Conservation (phyloP, 2,797 vertebrate species). For the Holocentrus rufus region DNA sequence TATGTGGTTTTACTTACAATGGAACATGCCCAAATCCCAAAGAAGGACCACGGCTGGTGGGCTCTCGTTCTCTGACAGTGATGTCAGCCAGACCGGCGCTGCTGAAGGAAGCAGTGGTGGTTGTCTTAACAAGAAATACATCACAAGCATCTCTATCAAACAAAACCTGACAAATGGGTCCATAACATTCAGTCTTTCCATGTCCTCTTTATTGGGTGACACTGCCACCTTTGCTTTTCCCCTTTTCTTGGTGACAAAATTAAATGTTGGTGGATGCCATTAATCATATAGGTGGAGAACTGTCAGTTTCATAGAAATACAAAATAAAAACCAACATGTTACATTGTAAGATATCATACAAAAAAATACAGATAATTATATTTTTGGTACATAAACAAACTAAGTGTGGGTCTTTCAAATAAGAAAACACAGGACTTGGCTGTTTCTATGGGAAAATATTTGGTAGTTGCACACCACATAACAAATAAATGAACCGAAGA, state of each 20-base stretch:
- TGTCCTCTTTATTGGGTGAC: conserved; percentile 59
- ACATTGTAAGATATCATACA: conserved; percentile 16
- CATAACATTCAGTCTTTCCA: neutral
- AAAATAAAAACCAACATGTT: conserved; percentile 22
- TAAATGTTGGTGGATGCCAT: conserved; percentile 9
- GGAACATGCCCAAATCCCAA: conserved; percentile 36
- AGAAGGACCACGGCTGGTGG: conserved; percentile 36
- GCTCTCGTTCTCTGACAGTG: conserved; percentile 44
- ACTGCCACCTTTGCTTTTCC: conserved; percentile 24
- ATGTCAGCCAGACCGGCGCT: conserved; percentile 50
- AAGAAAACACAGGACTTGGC: conserved; percentile 12
- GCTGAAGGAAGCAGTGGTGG: conserved; percentile 11
- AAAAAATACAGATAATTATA: conserved; percentile 12
- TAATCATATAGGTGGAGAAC: neutral
- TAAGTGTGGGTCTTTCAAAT: neutral
- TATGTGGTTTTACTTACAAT: conserved; percentile 43
- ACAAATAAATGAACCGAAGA: conserved; percentile 11
- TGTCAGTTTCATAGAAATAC: conserved; percentile 28
- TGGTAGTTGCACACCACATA: neutral
- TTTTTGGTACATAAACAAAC: conserved; percentile 46
- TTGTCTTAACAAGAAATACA: conserved; percentile 7
- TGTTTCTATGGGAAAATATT: conserved; percentile 13
- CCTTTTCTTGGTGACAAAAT: conserved; percentile 16
- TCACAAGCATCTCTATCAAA: conserved; percentile 39
- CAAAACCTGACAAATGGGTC: conserved; percentile 21